A percentile compares a stretch with the other conserved stretches of the same genome.
Conservation (phyloP, 37 sponge, comb jelly and placozoan species). For the Bolinopsis microptera region DNA sequence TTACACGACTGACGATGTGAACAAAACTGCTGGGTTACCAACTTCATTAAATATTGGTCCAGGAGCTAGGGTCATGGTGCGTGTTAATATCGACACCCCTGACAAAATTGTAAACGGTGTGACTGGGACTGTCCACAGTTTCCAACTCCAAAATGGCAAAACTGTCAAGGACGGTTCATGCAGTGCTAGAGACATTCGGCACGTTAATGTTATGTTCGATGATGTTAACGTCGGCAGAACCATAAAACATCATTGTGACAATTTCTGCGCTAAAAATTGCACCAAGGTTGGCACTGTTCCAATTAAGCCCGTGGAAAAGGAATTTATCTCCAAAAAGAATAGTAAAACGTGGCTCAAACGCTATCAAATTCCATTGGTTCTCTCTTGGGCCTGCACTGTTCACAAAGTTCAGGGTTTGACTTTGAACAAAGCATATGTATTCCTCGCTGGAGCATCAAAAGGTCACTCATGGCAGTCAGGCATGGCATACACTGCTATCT, state of each 20-base stretch:
- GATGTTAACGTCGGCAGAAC: background rate
- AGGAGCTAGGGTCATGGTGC: background rate
- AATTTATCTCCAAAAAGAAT: background rate
- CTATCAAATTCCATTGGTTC: background rate
- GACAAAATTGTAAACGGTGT: constrained; percentile 2
- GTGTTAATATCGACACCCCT: background rate
- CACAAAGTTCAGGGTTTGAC: constrained; percentile 5
- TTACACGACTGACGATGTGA: background rate
- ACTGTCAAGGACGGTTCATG: background rate
- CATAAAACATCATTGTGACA: background rate
- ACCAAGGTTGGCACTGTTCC: background rate
- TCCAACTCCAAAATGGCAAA: background rate
- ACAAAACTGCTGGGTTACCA: constrained; percentile 6
- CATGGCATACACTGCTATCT: constrained; percentile 7
- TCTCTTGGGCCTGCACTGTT: constrained; percentile 1
- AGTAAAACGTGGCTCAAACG: background rate
- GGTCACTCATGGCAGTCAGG: background rate
- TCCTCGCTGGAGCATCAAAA: background rate
- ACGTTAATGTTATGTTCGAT: background rate
- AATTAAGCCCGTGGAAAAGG: background rate
- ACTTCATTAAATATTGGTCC: background rate
- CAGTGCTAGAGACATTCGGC: background rate
- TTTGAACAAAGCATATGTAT: background rate
- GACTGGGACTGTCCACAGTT: background rate
- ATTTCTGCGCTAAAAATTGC: background rate